Conservation (phyloP, 2,888 invertebrate species). For the Oscheius onirici region DNA sequence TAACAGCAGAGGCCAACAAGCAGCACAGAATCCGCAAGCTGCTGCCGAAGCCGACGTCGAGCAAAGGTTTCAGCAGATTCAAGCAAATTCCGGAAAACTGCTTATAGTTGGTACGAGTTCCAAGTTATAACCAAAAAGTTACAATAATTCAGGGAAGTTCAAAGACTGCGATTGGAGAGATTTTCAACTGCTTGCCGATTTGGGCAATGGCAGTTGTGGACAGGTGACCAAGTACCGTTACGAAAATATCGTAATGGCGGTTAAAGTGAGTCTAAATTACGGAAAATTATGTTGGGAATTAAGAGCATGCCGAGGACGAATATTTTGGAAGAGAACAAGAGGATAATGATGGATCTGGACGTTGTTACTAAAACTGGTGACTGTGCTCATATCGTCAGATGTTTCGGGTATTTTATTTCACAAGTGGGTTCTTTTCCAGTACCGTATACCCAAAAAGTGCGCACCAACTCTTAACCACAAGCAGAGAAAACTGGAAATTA, state of each 20-base stretch:
- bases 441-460: too few species aligned
- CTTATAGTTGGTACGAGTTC: background rate
- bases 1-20: too few species aligned
- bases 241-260: slow-evolving; percentile 67
- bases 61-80: background rate
- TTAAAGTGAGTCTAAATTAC: slow-evolving; percentile 54
- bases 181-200: slow-evolving; percentile 66
- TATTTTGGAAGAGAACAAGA: slow-evolving; percentile 94
- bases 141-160: slow-evolving; percentile 5
- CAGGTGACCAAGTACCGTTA: slow-evolving; percentile 92
- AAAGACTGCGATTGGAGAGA: slow-evolving; percentile 16
- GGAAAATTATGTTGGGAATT: background rate
- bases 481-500: too few species aligned
- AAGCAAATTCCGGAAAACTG: slow-evolving; percentile 17
- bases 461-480: too few species aligned
- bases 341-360: slow-evolving; percentile 97
- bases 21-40: too few species aligned
- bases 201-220: slow-evolving; percentile 83
- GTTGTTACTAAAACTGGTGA: slow-evolving; percentile 96
- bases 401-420: slow-evolving; percentile 96
- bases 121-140: background rate
- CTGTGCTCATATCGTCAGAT: slow-evolving; percentile 95
- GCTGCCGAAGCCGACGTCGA: background rate
- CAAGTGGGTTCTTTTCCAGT: slow-evolving; percentile 84
- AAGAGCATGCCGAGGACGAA: slow-evolving; percentile 90